Percentiles rank a stretch among this genome's conserved stretches.
phyloP scores from a whole-genome alignment of 2,113 vertebrate species.

The Okapia johnstoni region DNA sequence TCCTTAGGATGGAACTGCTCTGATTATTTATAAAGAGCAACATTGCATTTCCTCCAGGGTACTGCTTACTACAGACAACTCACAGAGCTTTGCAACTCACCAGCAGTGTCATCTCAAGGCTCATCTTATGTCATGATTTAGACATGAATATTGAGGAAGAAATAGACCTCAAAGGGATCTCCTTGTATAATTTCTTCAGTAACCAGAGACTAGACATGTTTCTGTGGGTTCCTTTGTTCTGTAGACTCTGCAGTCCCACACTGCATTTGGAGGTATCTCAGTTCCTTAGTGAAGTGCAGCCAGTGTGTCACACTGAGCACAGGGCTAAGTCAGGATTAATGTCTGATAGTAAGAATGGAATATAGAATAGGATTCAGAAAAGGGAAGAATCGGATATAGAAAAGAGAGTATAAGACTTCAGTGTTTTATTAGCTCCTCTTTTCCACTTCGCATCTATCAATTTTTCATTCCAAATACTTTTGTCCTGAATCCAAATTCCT shows the following conservation, averaged over 20 bases:
- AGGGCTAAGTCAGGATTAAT: conserved; percentile 2
- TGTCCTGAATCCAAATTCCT: neutral
- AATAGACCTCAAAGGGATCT: neutral
- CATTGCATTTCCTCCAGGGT: neutral
- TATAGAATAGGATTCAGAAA: neutral
- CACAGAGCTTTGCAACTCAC: neutral
- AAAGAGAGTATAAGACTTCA: neutral
- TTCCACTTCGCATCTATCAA: neutral
- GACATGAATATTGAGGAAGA: conserved; percentile 56
- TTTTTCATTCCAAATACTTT: conserved; percentile 30
- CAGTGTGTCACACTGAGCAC: neutral
- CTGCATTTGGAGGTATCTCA: neutral
- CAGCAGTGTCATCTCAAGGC: neutral
- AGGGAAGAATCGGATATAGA: neutral
- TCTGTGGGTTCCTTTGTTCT: conserved; percentile 19
- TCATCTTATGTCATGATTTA: neutral
- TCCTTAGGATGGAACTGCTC: neutral
- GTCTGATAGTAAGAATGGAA: neutral
- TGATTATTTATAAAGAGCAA: conserved; percentile 44
- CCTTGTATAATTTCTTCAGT: neutral
- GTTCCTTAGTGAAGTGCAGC: neutral
- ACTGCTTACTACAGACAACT: conserved; percentile 4
- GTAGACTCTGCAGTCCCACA: neutral
- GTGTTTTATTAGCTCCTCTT: neutral
- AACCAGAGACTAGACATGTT: conserved; percentile 5